Conservation (phyloP, 2,888 invertebrate genomes). For the Euclidia mi region DNA sequence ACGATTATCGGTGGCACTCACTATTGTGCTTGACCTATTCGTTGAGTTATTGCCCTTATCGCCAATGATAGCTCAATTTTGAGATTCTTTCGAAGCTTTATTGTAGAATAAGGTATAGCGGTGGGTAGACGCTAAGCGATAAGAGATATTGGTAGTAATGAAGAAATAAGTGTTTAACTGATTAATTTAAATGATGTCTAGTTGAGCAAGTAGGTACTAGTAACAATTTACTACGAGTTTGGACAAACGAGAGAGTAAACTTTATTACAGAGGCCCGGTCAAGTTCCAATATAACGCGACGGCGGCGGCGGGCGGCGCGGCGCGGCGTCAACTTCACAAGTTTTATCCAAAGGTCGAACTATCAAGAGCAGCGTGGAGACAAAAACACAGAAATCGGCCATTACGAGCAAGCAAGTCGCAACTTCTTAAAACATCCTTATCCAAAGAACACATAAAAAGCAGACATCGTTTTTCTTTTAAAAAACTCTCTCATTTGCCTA, state of each 20-base stretch:
- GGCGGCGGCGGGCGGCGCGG: no score
- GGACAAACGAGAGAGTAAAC: not conserved
- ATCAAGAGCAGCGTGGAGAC: slow-evolving; percentile 55
- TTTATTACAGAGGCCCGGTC: slow-evolving; percentile 15
- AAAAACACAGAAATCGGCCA: slow-evolving; percentile 68
- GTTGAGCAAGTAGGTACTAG: no score
- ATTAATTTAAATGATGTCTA: no score
- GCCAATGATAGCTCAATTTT: slow-evolving; percentile 78
- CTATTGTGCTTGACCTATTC: slow-evolving; percentile 89
- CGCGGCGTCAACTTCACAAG: slow-evolving; percentile 20
- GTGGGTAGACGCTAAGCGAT: slow-evolving; percentile 5
- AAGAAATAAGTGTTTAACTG: no score
- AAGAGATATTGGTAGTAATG: slow-evolving; percentile 22
- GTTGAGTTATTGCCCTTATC: slow-evolving; percentile 85
- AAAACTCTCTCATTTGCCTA: slow-evolving; percentile 90
- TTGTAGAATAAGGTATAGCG: slow-evolving; percentile 41
- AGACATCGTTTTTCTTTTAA: slow-evolving; percentile 90
- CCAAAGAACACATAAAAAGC: slow-evolving; percentile 89
- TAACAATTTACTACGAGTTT: no score
- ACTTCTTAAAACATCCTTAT: slow-evolving; percentile 85
- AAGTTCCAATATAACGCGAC: slow-evolving; percentile 32
- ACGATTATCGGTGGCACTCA: slow-evolving; percentile 89
- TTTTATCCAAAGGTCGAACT: slow-evolving; percentile 42
- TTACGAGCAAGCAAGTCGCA: slow-evolving; percentile 74
- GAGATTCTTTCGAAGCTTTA: slow-evolving; percentile 64